Percentiles rank a stretch among this genome's conserved stretches.
Conservation (phyloP, 2,797 vertebrate species). For the Thalassophryne amazonica region DNA sequence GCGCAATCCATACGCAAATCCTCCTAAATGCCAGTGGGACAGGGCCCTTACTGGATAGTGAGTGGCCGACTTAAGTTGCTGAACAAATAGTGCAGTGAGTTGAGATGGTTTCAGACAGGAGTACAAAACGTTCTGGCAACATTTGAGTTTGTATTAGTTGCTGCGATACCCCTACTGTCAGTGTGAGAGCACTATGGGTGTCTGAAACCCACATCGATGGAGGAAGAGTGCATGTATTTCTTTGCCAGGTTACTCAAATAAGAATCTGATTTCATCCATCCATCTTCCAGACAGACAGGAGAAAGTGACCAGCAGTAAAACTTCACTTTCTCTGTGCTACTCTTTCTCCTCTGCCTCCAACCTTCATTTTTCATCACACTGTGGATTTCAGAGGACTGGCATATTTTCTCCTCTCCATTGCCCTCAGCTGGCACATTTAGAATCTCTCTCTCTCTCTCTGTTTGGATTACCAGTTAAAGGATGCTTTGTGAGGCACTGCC, state of each 20-base stretch:
- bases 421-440: constrained; percentile 50
- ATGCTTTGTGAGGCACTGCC: no score
- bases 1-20: no score
- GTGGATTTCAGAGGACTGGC: constrained; percentile 16
- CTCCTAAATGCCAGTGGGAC: no score
- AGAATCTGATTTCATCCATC: constrained; percentile 52
- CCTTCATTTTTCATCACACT: constrained; percentile 56
- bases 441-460: neutral
- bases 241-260: constrained; percentile 30
- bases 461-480: neutral
- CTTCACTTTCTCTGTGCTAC: constrained; percentile 6
- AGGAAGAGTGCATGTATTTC: constrained; percentile 19
- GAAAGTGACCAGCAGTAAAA: constrained; percentile 55
- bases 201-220: constrained; percentile 11
- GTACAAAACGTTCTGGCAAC: no score
- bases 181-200: no score
- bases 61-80: no score
- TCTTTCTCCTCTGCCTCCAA: constrained; percentile 12
- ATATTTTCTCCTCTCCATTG: constrained; percentile 35
- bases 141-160: no score
- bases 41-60: no score
- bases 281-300: constrained; percentile 53
- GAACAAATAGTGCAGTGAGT: no score
- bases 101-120: no score
- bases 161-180: no score